These are phyloP conservation scores for Eupithecia abbreviata DNA, from an alignment of 2,888 invertebrate species.

Conservation along the genomic window DNA sequence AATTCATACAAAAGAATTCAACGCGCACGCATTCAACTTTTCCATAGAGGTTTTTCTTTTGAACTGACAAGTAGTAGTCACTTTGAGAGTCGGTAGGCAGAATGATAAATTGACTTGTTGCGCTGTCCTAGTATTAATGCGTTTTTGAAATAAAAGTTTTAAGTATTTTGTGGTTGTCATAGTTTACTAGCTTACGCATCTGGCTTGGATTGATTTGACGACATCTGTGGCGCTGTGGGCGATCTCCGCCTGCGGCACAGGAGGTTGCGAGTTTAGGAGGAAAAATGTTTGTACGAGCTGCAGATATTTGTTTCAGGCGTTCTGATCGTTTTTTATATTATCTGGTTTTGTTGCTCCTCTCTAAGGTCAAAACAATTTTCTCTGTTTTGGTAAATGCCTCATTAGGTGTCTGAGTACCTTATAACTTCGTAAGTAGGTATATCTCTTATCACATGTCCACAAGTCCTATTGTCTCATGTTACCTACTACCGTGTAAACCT, in stretches of 20 bases:
- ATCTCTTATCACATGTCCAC: not conserved
- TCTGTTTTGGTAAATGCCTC: too few relatives aligned
- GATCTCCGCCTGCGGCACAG: too few relatives aligned
- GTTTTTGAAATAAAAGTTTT: not conserved
- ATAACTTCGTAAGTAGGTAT: not conserved
- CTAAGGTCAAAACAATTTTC: too few relatives aligned
- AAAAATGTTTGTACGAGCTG: too few relatives aligned
- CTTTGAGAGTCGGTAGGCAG: not conserved
- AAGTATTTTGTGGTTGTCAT: too few relatives aligned
- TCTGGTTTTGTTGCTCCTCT: too few relatives aligned
- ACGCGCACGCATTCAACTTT: conserved; percentile 22
- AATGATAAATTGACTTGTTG: not conserved
- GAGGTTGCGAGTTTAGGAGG: too few relatives aligned
- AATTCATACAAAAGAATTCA: conserved; percentile 22
- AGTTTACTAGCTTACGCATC: too few relatives aligned
- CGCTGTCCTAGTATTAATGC: not conserved
- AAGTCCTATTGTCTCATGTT: not conserved
- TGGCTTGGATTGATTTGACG: too few relatives aligned
- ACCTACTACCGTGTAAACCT: not conserved
- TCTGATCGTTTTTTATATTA: too few relatives aligned
- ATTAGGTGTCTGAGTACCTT: not conserved
- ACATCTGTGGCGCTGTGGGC: too few relatives aligned
- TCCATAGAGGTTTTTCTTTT: not conserved
- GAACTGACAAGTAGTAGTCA: not conserved
- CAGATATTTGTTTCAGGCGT: too few relatives aligned